Conservation (phyloP, 2,797 vertebrate genomes). For the Acomys russatus region DNA sequence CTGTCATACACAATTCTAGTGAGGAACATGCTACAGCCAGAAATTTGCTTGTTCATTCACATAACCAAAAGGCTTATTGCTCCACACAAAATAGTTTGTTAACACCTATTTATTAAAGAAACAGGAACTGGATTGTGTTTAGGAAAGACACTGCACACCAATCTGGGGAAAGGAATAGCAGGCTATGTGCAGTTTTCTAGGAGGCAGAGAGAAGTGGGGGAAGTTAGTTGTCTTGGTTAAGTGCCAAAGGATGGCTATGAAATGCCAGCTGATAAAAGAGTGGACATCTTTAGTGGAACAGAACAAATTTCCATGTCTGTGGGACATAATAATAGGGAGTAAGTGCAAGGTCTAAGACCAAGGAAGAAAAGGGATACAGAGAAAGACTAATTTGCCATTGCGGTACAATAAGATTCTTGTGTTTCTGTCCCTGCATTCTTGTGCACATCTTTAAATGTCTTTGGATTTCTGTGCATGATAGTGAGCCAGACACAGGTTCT, state of each 20-base stretch:
- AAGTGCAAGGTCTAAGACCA: background rate
- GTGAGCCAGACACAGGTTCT: background rate
- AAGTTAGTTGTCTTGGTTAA: too few species aligned
- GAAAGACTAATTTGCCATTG: background rate
- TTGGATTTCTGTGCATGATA: background rate
- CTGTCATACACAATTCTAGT: background rate
- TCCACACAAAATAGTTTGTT: too few species aligned
- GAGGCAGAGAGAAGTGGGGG: background rate
- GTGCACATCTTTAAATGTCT: background rate
- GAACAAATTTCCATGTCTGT: background rate
- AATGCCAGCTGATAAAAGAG: background rate
- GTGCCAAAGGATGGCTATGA: accelerated
- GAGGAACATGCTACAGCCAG: background rate
- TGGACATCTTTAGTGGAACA: background rate
- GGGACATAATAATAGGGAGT: accelerated
- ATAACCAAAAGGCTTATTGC: too few species aligned
- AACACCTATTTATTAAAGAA: background rate
- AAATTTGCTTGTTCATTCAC: background rate
- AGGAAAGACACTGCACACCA: background rate
- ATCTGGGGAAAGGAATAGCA: too few species aligned
- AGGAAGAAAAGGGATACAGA: background rate
- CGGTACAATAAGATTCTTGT: background rate
- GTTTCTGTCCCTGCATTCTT: background rate
- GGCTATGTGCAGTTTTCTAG: too few species aligned
- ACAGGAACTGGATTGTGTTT: background rate